Evolutionary conservation across 2,888 invertebrate genomes (phyloP), one percentile per base, ranked within the genome.

Genomic region (Leptopilina drosophilae): DNA sequence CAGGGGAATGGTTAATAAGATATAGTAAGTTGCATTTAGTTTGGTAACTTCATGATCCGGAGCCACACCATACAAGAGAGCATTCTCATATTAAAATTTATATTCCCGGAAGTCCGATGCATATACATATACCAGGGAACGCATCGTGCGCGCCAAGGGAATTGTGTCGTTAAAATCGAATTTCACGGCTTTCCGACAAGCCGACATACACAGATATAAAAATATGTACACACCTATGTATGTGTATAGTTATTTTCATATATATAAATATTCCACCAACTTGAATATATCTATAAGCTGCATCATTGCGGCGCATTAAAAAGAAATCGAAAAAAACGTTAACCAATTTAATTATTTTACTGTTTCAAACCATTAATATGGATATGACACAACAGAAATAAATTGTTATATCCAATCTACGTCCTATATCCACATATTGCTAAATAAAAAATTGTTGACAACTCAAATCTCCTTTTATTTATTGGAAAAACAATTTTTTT

Each of bases 111-210:
- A 14, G 69, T 53, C 67, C 67, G 67, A 69, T 69, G 12, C 14
- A 69, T 33, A 69, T 33, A 69, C 53, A 20, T 67, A 49, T 46
- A 46, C 46, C 12, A 69, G 26, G 46, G 20, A 69, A 53, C 49
- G 26, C 69, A 69, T 69, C 26, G 14, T 53, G 26, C 26, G 49
- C 67, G 53, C 53, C 69, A 33, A 53, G 53, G 69, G 69, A 69
- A 69, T 69, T 69, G 53, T 53, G 69, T 69, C 53, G 69, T 69
- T 69, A 69, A 69, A 69, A 69, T 69, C 53, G 53, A 69, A 69
- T 69, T 69, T 53, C 53, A 69, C 53, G 53, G 69, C 33, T 69
- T 53, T 33, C 33, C 69, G 26, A 33, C 67, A 49, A 67, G 49
- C 20, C 11, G n/a, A 67, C 4, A n/a, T 46, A 66, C 9, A 46